Base-by-base conservation (phyloP, 2,113 vertebrate species). In the Epinephelus moara region DNA sequence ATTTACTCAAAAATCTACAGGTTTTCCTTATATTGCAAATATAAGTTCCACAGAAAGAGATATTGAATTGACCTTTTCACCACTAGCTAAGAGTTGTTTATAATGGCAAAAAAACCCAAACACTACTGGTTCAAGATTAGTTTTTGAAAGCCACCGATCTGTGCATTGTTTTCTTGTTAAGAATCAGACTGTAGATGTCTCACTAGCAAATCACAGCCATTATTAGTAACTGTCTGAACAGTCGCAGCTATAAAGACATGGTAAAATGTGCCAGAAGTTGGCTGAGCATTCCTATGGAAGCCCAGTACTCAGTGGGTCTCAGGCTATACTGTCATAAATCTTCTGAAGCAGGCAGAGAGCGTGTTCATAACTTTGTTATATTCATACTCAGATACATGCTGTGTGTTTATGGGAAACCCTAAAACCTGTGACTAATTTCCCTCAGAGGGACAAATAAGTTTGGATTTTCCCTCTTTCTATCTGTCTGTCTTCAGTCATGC, bases 401-500 rank as follows among this genome's bases (percentile, higher is more conserved):
- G 30, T 27, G 14, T 84, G 30, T 72, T 57, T 55, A 14, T 52
- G 18, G 53, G 4, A 10, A 27, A 60, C 15, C 15, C 14, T 52
- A 18, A 6, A 17, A 7, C 23, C 9, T 33, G 17, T n/a, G 7
- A 4, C 30, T 61, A 6, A 57, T 55, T 50, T 74, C 14, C n/a
- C 30, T 12, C 10, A 57, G 12, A 66, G 14, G 21, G 21, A 30
- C 14, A 49, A 49, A 74, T n/a, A n/a, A 30, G 0, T 8, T 23
- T 57, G 0, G 25, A 17, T 63, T 52, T 21, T 7, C 9, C 25
- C 59, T 55, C 23, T 17, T 1, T 59, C 23, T 30, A 14, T 57
- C 23, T 40, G 50, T 69, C 19, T 59, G 37, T 69, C 61, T 69
- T 37, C 13, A 45, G 45, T 74, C 33, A 88, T 27, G 45, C 66